Percentiles rank a stretch among this genome's conserved stretches.
Evolutionary conservation across 2,113 vertebrate species (phyloP).

Genomic region (Tonatia bakeri): DNA sequence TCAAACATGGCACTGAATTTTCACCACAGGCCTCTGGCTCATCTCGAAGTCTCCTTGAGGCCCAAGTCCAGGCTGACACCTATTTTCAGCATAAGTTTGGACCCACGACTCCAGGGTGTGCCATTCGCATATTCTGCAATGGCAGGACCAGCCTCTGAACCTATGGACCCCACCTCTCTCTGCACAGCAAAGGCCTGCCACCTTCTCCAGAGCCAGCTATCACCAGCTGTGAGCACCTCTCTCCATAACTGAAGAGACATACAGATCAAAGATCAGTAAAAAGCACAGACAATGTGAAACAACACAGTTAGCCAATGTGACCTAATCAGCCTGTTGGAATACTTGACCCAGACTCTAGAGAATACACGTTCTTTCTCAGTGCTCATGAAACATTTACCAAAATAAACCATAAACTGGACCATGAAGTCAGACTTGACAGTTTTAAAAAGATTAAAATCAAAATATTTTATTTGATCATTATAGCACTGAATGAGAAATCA

Average conservation of each 20-base stretch:
- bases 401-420: background rate
- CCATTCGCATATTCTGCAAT: background rate
- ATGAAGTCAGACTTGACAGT: background rate
- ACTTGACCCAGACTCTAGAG: background rate
- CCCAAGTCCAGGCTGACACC: background rate
- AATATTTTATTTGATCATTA: background rate
- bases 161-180: background rate
- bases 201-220: background rate
- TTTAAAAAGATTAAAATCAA: conserved; percentile 6
- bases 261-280: background rate
- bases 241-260: background rate
- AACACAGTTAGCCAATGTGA: background rate
- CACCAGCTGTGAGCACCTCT: background rate
- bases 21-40: background rate
- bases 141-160: background rate
- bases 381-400: background rate
- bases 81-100: background rate
- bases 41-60: background rate
- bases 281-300: background rate
- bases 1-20: background rate
- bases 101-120: background rate
- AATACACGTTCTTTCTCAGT: background rate
- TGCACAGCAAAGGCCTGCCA: background rate
- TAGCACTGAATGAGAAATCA: background rate
- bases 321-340: background rate